These are phyloP conservation scores for Pogonocichla stellata DNA, from an alignment of 2,113 vertebrate species.

Conservation along the genomic window DNA sequence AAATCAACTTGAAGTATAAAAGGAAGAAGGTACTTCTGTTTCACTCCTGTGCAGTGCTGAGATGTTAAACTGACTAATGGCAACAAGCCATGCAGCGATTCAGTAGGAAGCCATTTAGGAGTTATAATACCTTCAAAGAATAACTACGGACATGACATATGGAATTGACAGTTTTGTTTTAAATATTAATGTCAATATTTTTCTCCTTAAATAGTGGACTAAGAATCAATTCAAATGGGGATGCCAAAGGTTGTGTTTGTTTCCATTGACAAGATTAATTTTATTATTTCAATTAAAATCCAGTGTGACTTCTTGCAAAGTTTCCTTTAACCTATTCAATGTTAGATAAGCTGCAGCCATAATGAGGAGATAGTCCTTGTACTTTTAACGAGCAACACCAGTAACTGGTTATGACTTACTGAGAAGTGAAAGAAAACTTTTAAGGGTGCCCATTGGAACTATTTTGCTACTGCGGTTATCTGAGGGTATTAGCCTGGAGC, in stretches of 20 bases:
- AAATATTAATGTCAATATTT: background rate
- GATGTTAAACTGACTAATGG: background rate
- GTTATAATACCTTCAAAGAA: background rate
- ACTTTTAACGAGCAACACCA: background rate
- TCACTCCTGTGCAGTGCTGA: background rate
- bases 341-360: background rate
- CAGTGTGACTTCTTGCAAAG: background rate
- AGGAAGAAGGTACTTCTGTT: background rate
- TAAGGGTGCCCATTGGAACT: conserved; percentile 52
- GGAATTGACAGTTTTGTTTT: background rate
- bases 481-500: conserved; percentile 43
- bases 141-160: background rate
- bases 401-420: background rate
- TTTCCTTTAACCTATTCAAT: background rate
- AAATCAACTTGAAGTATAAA: background rate
- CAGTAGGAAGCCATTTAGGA: background rate
- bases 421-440: conserved; percentile 42
- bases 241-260: background rate
- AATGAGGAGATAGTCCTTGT: background rate
- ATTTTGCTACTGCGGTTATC: background rate
- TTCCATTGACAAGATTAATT: background rate
- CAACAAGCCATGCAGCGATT: background rate
- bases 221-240: background rate
- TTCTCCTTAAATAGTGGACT: background rate
- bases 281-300: conserved; percentile 4